A percentile compares a stretch with the other conserved stretches of the same genome.
Conservation (phyloP, 2,113 vertebrate genomes). For the Centrocercus urophasianus region DNA sequence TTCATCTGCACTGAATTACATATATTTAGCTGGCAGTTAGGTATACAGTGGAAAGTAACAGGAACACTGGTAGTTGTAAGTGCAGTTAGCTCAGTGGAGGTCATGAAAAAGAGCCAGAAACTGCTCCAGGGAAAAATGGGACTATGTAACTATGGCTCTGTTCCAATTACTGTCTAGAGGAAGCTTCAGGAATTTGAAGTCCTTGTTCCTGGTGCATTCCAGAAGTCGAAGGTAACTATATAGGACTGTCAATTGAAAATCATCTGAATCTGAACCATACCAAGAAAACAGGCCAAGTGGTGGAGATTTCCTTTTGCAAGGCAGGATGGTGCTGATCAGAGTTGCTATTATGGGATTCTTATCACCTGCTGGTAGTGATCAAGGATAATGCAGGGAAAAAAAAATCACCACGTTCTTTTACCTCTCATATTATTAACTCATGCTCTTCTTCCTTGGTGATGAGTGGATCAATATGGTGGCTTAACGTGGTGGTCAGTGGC, state of each 20-base stretch:
- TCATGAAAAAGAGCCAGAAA: not conserved
- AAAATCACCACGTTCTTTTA: not conserved
- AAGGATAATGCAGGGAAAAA: not conserved
- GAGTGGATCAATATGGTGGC: too few relatives aligned
- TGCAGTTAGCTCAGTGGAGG: not conserved
- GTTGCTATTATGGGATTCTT: not conserved
- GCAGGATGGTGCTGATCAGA: not conserved
- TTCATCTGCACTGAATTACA: slow-evolving; percentile 1
- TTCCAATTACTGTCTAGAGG: not conserved
- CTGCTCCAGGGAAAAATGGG: not conserved
- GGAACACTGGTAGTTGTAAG: not conserved
- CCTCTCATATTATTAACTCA: not conserved
- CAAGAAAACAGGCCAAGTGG: not conserved
- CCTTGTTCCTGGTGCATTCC: not conserved
- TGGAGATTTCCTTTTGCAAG: not conserved
- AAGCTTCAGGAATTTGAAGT: not conserved
- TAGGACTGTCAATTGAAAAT: not conserved
- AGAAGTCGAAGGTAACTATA: not conserved
- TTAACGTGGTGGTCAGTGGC: too few relatives aligned
- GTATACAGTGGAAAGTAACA: not conserved
- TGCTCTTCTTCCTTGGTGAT: not conserved
- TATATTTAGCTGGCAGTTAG: not conserved
- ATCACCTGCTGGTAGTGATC: not conserved
- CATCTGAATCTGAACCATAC: not conserved
- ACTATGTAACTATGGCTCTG: not conserved